Conservation (phyloP, 1,140 invertebrate genomes). For the Mycetomoellerius zeteki region DNA sequence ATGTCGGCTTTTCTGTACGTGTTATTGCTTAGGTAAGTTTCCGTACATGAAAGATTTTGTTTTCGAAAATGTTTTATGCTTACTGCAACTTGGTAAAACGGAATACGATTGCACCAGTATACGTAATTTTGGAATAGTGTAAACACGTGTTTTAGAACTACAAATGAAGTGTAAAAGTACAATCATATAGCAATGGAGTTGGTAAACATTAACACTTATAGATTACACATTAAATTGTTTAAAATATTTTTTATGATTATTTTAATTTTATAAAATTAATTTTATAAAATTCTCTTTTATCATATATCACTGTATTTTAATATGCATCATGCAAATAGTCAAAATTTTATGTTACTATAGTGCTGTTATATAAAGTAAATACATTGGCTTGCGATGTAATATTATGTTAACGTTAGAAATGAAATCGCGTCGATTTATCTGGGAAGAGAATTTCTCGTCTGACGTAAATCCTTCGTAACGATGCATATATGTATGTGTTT, state of each 20-base stretch:
- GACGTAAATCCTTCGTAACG: constrained; percentile 42
- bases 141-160: background rate
- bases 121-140: constrained; percentile 12
- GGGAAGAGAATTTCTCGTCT: constrained; percentile 52
- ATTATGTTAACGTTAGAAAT: constrained; percentile 19
- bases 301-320: background rate
- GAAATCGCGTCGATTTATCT: constrained; percentile 55
- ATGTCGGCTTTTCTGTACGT: constrained; percentile 29
- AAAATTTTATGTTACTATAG: background rate
- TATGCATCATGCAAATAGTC: background rate
- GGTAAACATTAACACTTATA: background rate
- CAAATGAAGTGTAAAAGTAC: background rate
- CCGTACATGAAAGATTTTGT: constrained; percentile 5
- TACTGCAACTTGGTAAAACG: background rate
- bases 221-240: background rate
- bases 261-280: too few relatives aligned
- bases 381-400: constrained; percentile 7
- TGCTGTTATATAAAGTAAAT: background rate
- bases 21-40: constrained; percentile 43
- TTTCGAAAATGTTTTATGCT: background rate
- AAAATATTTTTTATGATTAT: background rate
- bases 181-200: background rate
- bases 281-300: background rate
- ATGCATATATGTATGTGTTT: constrained; percentile 17
- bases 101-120: constrained; percentile 10